Evolutionary conservation across 2,888 invertebrate genomes (phyloP), one percentile per base, ranked within the genome.

Genomic region (Notodonta dromedarius): DNA sequence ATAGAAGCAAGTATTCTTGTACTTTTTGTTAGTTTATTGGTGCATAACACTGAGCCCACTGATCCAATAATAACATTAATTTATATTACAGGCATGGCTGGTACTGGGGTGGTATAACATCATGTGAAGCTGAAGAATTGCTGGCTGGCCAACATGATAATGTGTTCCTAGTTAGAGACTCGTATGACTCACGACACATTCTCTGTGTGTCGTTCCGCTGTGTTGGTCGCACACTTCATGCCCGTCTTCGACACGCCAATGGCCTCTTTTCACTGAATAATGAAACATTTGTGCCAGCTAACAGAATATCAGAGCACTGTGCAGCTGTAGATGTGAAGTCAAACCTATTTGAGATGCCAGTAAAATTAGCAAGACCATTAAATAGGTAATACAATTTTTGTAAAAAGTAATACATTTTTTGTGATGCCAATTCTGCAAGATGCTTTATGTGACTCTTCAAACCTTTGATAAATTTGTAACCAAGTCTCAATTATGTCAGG

Each of bases 51-150:
- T n/a, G n/a, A n/a, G n/a, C n/a, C n/a, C n/a, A n/a, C n/a, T n/a
- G n/a, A n/a, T n/a, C n/a, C n/a, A n/a, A n/a, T n/a, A n/a, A n/a
- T n/a, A n/a, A 51, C 53, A 44, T 14, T 44, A 46, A 59, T 50
- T 61, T 62, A 56, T 66, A 67, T 87, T 84, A 35, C 80, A 93
- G 96, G 87, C 90, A 93, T 83, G 92, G 93, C 58, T 96, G 97
- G 96, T 97, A 97, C 81, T 97, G 97, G 97, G 97, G 97, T 61
- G 95, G 96, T 44, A 94, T 97, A 72, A 95, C 95, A 39, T 95
- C 96, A 76, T 94, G 94, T 76, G 96, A 96, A 79, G 96, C 97
- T 13, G 96, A 96, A 79, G 94, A 95, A 71, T 94, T 95, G 69
- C 88, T 97, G 63, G 88, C 94, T 63, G 95, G 95, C 64, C 95